Evolutionary conservation across 2,888 invertebrate genomes (phyloP), one percentile per base, ranked within the genome.

Genomic region (Euphydryas editha): DNA sequence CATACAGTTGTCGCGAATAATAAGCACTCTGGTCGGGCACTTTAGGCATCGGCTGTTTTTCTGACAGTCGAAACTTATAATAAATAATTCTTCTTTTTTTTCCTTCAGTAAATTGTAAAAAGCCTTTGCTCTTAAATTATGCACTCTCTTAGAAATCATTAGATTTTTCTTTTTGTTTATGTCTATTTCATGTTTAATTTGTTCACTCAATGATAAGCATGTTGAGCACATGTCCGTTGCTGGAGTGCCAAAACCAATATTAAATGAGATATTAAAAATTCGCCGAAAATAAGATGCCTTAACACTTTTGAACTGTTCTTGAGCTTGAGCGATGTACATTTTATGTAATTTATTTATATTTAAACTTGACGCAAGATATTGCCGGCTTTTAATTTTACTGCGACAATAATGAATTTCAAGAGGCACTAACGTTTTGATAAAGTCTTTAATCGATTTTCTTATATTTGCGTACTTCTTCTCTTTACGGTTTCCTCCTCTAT

Each of bases 341-440:
- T 24, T 24, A 24, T 24, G 24, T 24, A 24, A 24, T 24, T 24
- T 24, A 24, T 24, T 24, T 24, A 24, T 24, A 24, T 24, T 24
- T 6, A 24, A 24, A 4, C 3, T 24, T 24, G 24, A 24, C 24
- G 24, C 24, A 24, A 24, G 24, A 24, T 24, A 24, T 24, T 24
- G 24, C 24, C 24, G 24, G 24, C 24, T 24, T 24, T 24, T 24
- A 24, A 24, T 24, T 24, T 24, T 24, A 24, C 24, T 24, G 49
- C 51, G 51, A 60, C 51, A 60, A 15, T 60, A 51, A 51, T 60
- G 36, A 36, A 51, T 60, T 60, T 60, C 59, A n/a, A 59, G 46
- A 7, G 59, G 46, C 30, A 59, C n/a, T n/a, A n/a, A n/a, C n/a
- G n/a, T n/a, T n/a, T n/a, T n/a, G n/a, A n/a, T n/a, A n/a, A n/a